phyloP scores from a whole-genome alignment of 2,797 vertebrate genomes.

The Apodemus agrarius region DNA sequence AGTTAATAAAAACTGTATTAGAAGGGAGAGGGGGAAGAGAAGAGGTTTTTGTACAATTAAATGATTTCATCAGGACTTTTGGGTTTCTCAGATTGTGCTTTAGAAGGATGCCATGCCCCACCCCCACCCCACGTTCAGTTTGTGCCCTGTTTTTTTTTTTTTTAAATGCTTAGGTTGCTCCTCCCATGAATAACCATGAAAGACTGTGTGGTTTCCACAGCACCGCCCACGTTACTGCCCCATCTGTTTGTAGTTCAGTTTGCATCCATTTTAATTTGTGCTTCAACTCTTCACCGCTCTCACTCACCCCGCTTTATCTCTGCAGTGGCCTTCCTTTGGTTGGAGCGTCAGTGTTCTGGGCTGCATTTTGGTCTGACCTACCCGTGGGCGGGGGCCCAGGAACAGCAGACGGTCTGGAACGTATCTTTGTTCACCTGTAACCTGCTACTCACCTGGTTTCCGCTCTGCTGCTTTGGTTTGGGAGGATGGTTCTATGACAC shows the following conservation, averaged over 20 bases:
- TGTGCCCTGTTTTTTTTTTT: neutral
- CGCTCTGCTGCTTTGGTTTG: neutral
- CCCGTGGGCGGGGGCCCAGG: accelerated
- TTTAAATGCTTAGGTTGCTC: no score
- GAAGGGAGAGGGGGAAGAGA: no score
- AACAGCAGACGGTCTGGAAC: neutral
- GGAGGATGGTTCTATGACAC: accelerated
- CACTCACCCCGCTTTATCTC: neutral
- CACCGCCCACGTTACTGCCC: neutral
- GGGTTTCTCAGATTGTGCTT: neutral
- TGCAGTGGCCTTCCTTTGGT: neutral
- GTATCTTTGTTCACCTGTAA: neutral
- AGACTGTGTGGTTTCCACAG: neutral
- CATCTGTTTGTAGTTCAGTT: constrained; percentile 12
- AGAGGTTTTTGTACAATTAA: neutral
- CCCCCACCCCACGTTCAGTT: neutral
- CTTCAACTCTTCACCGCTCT: neutral
- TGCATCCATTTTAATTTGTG: constrained; percentile 10
- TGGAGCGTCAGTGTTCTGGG: neutral
- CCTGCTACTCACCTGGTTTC: neutral
- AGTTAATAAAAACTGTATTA: neutral
- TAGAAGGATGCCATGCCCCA: neutral
- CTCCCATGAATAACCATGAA: neutral
- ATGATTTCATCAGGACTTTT: neutral
- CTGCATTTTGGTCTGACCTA: neutral